A percentile compares a stretch with the other conserved stretches of the same genome.
phyloP scores from a whole-genome alignment of 2,797 vertebrate species.

The Sebastes trivittatus region DNA sequence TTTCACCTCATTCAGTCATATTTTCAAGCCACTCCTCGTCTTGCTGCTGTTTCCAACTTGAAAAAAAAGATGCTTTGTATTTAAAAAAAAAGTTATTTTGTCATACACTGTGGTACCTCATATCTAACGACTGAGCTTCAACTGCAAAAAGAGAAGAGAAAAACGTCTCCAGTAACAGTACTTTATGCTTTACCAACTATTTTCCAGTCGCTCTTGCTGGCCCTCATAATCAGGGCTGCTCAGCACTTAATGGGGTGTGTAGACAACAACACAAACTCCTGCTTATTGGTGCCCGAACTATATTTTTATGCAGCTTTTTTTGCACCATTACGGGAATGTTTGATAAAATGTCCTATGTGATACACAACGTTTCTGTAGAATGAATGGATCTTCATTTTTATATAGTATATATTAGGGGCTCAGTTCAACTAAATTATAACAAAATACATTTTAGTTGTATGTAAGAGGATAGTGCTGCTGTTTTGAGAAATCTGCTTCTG shows the following conservation, averaged over 20 bases:
- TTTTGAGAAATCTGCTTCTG: background rate
- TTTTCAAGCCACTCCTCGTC: background rate
- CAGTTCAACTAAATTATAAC: background rate
- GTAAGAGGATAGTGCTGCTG: background rate
- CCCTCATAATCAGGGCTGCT: background rate
- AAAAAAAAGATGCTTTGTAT: conserved; percentile 19
- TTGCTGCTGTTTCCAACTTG: background rate
- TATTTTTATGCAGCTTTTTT: conserved; percentile 23
- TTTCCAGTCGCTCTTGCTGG: background rate
- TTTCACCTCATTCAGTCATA: background rate
- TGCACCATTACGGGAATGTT: conserved; percentile 6
- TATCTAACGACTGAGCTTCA: conserved; percentile 11
- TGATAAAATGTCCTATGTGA: background rate
- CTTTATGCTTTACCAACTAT: background rate
- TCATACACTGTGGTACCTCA: conserved; percentile 10
- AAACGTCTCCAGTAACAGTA: background rate
- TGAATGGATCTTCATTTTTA: background rate
- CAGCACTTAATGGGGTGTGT: background rate
- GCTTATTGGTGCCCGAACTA: background rate
- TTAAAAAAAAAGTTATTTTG: conserved; percentile 1
- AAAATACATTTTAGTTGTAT: background rate
- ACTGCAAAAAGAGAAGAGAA: background rate
- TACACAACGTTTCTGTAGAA: background rate
- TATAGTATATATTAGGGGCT: background rate
- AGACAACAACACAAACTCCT: background rate